Evolutionary conservation across 1,140 invertebrate genomes (phyloP), one percentile per base, ranked within the genome.

Genomic region (Pogonus chalceus): DNA sequence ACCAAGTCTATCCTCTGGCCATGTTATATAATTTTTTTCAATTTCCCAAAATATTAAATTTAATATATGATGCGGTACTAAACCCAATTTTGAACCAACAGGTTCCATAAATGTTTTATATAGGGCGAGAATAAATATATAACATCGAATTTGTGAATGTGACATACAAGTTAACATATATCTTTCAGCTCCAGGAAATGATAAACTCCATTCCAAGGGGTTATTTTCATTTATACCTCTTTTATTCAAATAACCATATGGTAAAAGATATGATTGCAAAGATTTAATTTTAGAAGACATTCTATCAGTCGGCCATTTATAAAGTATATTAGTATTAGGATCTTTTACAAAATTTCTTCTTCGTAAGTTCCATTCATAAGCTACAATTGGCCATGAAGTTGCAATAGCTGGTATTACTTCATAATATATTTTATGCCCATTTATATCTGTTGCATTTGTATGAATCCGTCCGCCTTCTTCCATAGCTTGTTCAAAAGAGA

Each of bases 11-110:
- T 83, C 78, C 57, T 87, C 82, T 0, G 80, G 75, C 85, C 85
- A 89, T 46, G 75, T 79, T 1, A 74, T 74, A 58, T 77, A 79
- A 56, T 82, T 78, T 22, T 79, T 77, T 64, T 90, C 87, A 56
- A 84, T 83, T 66, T 87, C 75, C 83, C 83, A 87, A 63, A 87
- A 88, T n/a, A 90, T 65, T 61, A 84, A 79, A 51, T 81, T 83
- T 52, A 83, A 77, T n/a, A 90, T 76, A 63, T 90, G 87, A 52
- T 80, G 77, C 0, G 69, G 66, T 18, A 77, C 76, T 0, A 85
- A 65, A 1, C 82, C 79, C 37, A 78, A 70, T 62, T 74, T 74
- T 12, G 71, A 65, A 20, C 76, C 69, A 26, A 76, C 65, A 0
- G 78, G 78, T 59, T 82, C 79, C 24, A 88, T 72, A 59, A 83